Evolutionary conservation across 2,888 invertebrate species (phyloP), one percentile per base, ranked within the genome.

Genomic region (Notodonta ziczac): DNA sequence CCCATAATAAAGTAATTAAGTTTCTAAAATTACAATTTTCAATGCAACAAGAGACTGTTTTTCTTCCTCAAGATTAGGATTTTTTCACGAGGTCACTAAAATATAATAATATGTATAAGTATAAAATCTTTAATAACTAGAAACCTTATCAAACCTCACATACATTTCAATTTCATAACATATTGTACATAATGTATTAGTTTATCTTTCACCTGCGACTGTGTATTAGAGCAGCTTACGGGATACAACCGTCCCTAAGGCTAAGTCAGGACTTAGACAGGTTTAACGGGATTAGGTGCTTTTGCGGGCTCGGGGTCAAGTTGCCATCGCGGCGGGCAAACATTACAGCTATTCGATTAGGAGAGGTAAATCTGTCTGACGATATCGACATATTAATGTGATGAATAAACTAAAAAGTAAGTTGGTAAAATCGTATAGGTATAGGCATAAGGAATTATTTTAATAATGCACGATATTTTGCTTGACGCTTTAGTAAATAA

Each of bases 301-400:
- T 54, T 39, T 54, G 54, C 13, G 54, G 54, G 54, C 24, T 39
- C 39, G 39, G 10, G 39, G 54, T 54, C 54, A 54, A 54, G 35
- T 54, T 39, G 7, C 54, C 54, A 13, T 52, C 14, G 51, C 10
- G 10, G 14, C 51, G 51, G 16, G 16, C 35, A 53, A 35, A 53
- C 51, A 53, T 53, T 53, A 52, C 24, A 32, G 5, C 8, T 52
- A 52, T 52, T 52, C 52, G 32, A 16, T 52, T 52, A 32, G 16
- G 51, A 32, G 32, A 12, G 32, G 9, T 52, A 24, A 35, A 50
- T 50, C 50, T 50, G 14, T 4, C 16, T 50, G 9, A 50, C 50
- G 10, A 50, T 9, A 50, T 50, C 1, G 0, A 50, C 50, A 10
- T 35, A 6, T 35, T 35, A 6, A 35, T 35, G 35, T 35, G 7